These are phyloP conservation scores for Cyclophora albipunctata DNA, from an alignment of 2,888 invertebrate genomes.

Conservation along the genomic window DNA sequence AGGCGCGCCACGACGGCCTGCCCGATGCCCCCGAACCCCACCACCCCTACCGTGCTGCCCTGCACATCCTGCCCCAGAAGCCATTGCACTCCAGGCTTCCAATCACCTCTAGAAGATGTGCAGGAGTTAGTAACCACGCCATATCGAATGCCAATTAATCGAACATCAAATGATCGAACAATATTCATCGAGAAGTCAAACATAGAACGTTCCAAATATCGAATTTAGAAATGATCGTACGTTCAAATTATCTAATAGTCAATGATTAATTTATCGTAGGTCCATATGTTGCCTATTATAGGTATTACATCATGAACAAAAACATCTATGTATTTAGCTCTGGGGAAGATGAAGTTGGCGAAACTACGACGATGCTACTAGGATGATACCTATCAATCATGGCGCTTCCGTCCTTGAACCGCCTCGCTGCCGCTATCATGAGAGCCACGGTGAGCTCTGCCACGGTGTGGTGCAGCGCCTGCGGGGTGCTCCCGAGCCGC, in stretches of 20 bases:
- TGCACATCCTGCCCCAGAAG: constrained; percentile 85
- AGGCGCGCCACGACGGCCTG: constrained; percentile 83
- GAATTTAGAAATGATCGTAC: too few relatives aligned
- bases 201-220: too few relatives aligned
- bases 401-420: constrained; percentile 83
- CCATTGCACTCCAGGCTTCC: constrained; percentile 83
- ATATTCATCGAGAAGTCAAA: too few relatives aligned
- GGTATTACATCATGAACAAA: too few relatives aligned
- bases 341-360: too few relatives aligned
- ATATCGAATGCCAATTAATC: too few relatives aligned
- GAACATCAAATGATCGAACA: too few relatives aligned
- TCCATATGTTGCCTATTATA: too few relatives aligned
- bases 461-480: constrained; percentile 83
- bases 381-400: constrained; percentile 75
- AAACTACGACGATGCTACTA: too few relatives aligned
- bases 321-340: too few relatives aligned
- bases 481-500: constrained; percentile 86
- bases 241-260: too few relatives aligned
- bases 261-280: too few relatives aligned
- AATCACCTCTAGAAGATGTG: constrained; percentile 70
- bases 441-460: constrained; percentile 89
- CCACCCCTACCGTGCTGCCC: constrained; percentile 86
- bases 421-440: constrained; percentile 82
- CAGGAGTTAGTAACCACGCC: not conserved
- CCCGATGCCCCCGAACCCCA: constrained; percentile 89